Evolutionary conservation across 2,113 vertebrate genomes (phyloP), one percentile per base, ranked within the genome.

Genomic region (Tachuris rubrigastra): DNA sequence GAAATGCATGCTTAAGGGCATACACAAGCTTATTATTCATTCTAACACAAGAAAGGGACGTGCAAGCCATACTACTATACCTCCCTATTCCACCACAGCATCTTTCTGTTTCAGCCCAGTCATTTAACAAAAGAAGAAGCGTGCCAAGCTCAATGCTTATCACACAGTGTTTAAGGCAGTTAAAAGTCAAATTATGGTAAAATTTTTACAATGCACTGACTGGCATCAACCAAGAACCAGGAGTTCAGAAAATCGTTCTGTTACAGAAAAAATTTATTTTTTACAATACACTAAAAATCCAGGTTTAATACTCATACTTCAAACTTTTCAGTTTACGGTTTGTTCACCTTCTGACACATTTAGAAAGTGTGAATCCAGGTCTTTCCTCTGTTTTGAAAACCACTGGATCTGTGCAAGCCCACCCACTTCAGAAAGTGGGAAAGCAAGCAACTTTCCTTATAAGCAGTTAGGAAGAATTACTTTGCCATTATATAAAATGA

Each of bases 91-190:
- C 39, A 89, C 27, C 39, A 35, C 33, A 52, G 37, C 42, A 76
- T 12, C 20, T 25, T 72, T 59, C 56, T 73, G 20, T 47, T 93
- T 63, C 79, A 71, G 72, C 8, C 55, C 35, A 77, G 44, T 8
- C 27, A 87, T 27, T 27, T 47, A 72, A 41, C 15, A 73, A 76
- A 66, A 74, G 27, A 4, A 80, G 14, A 58, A 71, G 59, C 21
- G 10, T 12, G 25, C 12, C 66, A 73, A 30, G 6, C 18, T 74
- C 30, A 63, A 5, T 19, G 25, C 15, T 89, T 47, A 39, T 58
- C 25, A 22, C 0, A 0, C 16, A 30, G 33, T 10, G 10, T 42
- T 28, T 35, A 33, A 85, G 27, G 35, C 63, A 83, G 25, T 0
- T 46, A 8, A 52, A 81, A 89, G 39, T 22, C 21, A 53, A 84